Base-by-base conservation (phyloP, 2,888 invertebrate genomes). In the Eretmocerus hayati region DNA sequence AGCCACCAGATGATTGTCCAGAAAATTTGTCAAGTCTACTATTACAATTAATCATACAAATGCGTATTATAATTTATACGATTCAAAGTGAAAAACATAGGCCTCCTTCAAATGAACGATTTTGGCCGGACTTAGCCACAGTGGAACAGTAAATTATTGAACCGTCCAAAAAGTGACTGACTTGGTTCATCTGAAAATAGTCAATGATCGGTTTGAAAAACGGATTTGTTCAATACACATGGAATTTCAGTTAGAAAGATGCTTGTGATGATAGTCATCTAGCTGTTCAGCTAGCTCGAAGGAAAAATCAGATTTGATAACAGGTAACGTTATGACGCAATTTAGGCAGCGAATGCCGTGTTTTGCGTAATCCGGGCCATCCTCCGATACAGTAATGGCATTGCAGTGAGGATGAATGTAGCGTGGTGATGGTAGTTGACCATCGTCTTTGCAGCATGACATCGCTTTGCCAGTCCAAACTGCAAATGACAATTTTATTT, bases 91-190 rank as follows among this genome's bases (percentile, higher is more conserved):
- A n/a, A n/a, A 16, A 31, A 31, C 21, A 66, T 11, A 79, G 73
- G 5, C 91, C 91, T 3, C 79, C 77, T 36, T 72, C 71, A 53
- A 80, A 78, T 15, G 78, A 72, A 1, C 90, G 77, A 52, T 90
- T 73, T 2, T 76, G 72, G 1, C 75, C 76, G 1, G 83, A 78
- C 35, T 80, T 78, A 2, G 76, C 73, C 23, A 75, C 68, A 33
- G 79, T 81, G 0, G 84, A 78, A 0, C 91, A 90, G 62, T 91
- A 91, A 45, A 90, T 78, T 56, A 86, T 85, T 0, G 89, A 90
- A 0, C 83, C 85, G 62, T 91, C 91, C 58, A 91, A 70, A 65
- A 80, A 83, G 52, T 86, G 86, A 2, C 86, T 85, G 0, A 85
- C 85, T 73, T 87, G 84, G 65, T 91, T 91, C 72, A 88, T 81